phyloP scores from a whole-genome alignment of 2,113 vertebrate genomes.

The Toxotes chatareus region DNA sequence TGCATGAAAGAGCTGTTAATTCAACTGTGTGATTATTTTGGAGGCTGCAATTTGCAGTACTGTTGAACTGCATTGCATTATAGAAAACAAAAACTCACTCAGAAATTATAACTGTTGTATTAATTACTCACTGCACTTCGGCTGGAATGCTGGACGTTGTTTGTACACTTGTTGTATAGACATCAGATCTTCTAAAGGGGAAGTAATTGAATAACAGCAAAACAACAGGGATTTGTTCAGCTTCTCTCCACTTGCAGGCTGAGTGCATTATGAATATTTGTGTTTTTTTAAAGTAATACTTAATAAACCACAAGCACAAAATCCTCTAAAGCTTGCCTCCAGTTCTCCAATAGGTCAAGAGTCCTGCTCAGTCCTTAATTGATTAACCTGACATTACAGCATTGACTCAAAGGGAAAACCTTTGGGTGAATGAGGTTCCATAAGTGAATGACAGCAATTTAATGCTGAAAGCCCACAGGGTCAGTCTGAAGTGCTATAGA shows the following conservation, averaged over 20 bases:
- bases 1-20: not conserved
- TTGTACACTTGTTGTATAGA: too few species aligned
- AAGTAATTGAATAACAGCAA: too few species aligned
- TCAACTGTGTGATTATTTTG: not conserved
- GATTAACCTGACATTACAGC: conserved; percentile 2
- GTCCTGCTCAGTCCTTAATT: conserved; percentile 8
- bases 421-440: not conserved
- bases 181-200: too few species aligned
- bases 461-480: conserved; percentile 3
- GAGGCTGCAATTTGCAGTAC: not conserved
- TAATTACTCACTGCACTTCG: not conserved
- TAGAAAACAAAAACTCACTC: not conserved
- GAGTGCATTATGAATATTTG: not conserved
- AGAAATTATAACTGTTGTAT: not conserved
- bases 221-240: not conserved
- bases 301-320: not conserved
- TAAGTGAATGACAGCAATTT: conserved; percentile 3
- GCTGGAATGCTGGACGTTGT: not conserved
- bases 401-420: conserved; percentile 18
- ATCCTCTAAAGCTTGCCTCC: not conserved
- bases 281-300: not conserved
- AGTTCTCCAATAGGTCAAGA: not conserved
- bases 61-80: not conserved
- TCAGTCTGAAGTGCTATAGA: not conserved
- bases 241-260: not conserved